A percentile compares a stretch with the other conserved stretches of the same genome.
Evolutionary conservation across 2,797 vertebrate genomes (phyloP).

Genomic region (Merluccius polli): DNA sequence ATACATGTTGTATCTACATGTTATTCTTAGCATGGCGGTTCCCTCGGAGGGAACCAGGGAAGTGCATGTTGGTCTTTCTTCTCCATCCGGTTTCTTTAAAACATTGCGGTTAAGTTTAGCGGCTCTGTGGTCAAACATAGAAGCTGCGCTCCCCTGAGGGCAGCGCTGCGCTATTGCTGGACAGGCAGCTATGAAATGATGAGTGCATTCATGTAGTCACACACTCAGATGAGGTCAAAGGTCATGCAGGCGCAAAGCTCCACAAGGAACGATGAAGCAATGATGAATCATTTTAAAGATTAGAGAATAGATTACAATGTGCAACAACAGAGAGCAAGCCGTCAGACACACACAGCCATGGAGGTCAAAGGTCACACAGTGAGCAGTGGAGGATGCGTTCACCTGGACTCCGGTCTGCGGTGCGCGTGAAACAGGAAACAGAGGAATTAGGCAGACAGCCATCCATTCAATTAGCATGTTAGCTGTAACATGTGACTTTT

Average conservation of each 20-base stretch:
- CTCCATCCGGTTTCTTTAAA: slow-evolving; percentile 51
- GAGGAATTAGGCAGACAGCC: slow-evolving; percentile 16
- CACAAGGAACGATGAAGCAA: neutral
- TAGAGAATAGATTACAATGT: no score
- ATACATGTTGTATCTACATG: no score
- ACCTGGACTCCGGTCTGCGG: slow-evolving; percentile 62
- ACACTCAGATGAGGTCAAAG: slow-evolving; percentile 13
- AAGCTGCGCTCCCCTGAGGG: slow-evolving; percentile 56
- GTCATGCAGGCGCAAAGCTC: neutral
- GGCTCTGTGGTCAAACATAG: slow-evolving; percentile 44
- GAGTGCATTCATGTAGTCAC: slow-evolving; percentile 21
- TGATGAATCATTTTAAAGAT: neutral
- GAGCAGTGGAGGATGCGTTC: slow-evolving; percentile 48
- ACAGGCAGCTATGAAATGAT: slow-evolving; percentile 35
- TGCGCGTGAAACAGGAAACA: slow-evolving; percentile 48
- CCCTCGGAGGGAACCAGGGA: neutral
- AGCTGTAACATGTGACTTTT: neutral
- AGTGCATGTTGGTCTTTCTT: slow-evolving; percentile 44
- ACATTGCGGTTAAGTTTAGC: slow-evolving; percentile 59
- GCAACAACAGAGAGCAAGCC: no score
- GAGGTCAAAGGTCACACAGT: slow-evolving; percentile 5
- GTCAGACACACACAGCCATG: no score
- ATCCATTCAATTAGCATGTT: neutral
- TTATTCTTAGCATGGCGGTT: no score
- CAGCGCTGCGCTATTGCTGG: slow-evolving; percentile 51